Conservation (phyloP, 2,797 vertebrate species). For the Xenops minutus region DNA sequence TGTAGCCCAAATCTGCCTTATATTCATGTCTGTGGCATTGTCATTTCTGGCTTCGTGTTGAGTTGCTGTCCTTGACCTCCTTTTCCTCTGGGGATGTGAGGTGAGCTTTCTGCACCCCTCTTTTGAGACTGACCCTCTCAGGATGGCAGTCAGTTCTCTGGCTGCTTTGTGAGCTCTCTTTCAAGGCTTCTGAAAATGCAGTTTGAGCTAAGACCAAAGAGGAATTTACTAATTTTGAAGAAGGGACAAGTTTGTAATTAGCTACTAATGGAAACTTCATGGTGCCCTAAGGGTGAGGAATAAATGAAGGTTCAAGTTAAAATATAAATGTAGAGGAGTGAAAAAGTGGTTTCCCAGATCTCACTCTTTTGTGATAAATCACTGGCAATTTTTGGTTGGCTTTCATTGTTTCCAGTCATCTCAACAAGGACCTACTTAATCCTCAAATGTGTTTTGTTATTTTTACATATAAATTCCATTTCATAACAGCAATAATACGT, state of each 20-base stretch:
- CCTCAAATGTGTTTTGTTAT: conserved; percentile 24
- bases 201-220: background rate
- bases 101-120: background rate
- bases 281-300: background rate
- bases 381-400: background rate
- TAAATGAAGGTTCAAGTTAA: background rate
- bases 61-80: background rate
- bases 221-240: background rate
- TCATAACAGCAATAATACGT: conserved; percentile 46
- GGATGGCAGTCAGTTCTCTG: background rate
- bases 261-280: background rate
- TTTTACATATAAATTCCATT: conserved; percentile 58
- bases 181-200: background rate
- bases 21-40: background rate
- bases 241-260: background rate
- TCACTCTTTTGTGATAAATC: background rate
- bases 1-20: background rate
- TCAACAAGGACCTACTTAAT: conserved; percentile 33
- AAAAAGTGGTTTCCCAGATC: background rate
- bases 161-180: background rate
- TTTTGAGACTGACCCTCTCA: background rate
- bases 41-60: background rate
- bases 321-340: background rate
- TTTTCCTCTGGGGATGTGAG: background rate
- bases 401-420: background rate